Base-by-base conservation (phyloP, 2,113 vertebrate species). In the Lycaon pictus region DNA sequence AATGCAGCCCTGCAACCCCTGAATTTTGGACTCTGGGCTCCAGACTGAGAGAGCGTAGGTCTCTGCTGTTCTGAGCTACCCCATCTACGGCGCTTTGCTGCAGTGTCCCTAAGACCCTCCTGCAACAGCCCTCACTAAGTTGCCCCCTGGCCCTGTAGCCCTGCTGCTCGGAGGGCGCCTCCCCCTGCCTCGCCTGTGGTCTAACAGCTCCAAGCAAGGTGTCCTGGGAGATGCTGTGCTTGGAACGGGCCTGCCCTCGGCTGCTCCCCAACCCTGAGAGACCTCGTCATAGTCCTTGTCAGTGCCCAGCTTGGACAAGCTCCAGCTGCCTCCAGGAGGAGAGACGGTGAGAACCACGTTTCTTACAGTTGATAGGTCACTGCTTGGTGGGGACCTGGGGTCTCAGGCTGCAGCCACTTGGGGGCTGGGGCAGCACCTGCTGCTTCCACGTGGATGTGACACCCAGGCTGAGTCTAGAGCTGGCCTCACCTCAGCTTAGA, bases 381-480 rank as follows among this genome's bases (percentile, higher is more conserved):
- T 0, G 3, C 2, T 12, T 2, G 15, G 53, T 2, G 2, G 8
- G 4, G 13, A 13, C 35, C 22, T 2, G 12, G 53, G 29, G 32
- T 0, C 35, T 29, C 0, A 3, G 80, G 53, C 5, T 8, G 53
- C 5, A 15, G 37, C 12, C 6, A 11, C 11, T 0, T 11, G 2
- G 19, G 35, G 58, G 2, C 3, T n/a, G 25, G 48, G 2, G 4
- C 23, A 22, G 35, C 83, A 17, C 56, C 83, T 56, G 83, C 3
- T n/a, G 11, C 37, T 48, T 2, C 76, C 5, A 2, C 25, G n/a
- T 3, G 74, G 65, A 48, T 7, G 48, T 56, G 74, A 48, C 74
- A 56, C 43, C 12, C 0, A 0, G 29, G 22, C 51, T 5, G 37
- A 79, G 32, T 23, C 62, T 0, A 11, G 67, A 27, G 23, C 35